Evolutionary conservation across 1,140 invertebrate species (phyloP), one percentile per base, ranked within the genome.

Genomic region (Zaprionus vittiger): DNA sequence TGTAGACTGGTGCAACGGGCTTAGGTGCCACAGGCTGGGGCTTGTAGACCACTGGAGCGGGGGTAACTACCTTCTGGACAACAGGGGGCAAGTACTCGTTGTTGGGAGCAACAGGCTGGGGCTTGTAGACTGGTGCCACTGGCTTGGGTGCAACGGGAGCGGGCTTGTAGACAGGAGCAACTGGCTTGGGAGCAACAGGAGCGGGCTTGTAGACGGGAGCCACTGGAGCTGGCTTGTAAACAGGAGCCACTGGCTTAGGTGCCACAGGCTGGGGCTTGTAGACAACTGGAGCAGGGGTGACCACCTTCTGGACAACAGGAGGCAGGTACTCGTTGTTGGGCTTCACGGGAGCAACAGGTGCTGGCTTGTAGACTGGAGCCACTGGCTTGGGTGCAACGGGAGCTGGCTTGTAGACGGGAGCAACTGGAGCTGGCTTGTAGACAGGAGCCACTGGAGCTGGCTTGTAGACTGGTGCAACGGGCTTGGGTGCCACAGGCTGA

Each of bases 321-420:
- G 75, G 75, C 38, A 77, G 56, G 54, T 73, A 79, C 26, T 73
- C 61, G 12, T 68, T 68, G 34, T 49, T 44, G 14, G 69, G 79
- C 26, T 63, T 49, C 26, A 37, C 52, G 12, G 62, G 34, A 9
- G 37, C 59, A 5, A 26, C 24, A 26, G 41, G 20, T 1, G 47
- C 24, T 22, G 61, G 47, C n/a, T 26, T 38, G 38, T 44, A 31
- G 11, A 64, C 61, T 11, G 77, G 49, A 3, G 37, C 24, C 5
- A 60, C 57, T 17, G 60, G 38, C 60, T 62, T 55, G 72, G 71
- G 38, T 14, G 28, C 38, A 20, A 60, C 72, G n/a, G 60, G 79
- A 20, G 49, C 63, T 22, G 71, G 75, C 24, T 44, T 44, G 54
- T 67, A 67, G 12, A 63, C 52, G 0, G 70, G 65, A 1, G 37